Evolutionary conservation across 2,888 invertebrate genomes (phyloP).

Genomic region (Phortica magna): DNA sequence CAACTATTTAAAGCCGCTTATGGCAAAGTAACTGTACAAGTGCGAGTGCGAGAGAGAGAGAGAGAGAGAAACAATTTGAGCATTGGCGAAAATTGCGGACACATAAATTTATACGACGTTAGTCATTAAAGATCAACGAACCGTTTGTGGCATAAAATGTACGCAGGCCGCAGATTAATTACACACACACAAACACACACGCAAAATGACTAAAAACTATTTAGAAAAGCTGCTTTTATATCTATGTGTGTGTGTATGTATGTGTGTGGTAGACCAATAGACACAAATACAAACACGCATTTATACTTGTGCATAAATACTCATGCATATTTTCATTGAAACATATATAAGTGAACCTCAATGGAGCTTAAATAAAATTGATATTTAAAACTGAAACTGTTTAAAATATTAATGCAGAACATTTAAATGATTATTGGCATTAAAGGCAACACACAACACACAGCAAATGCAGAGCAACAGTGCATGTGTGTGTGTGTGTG

Average conservation of each 20-base stretch:
- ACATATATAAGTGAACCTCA: neutral
- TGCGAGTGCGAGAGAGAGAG: too few relatives aligned
- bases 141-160: slow-evolving; percentile 18
- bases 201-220: neutral
- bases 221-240: neutral
- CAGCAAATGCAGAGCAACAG: neutral
- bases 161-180: slow-evolving; percentile 23
- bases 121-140: slow-evolving; percentile 33
- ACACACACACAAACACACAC: neutral
- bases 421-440: slow-evolving; percentile 67
- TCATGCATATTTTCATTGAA: neutral
- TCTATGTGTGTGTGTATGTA: neutral
- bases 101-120: neutral
- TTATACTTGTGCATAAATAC: neutral
- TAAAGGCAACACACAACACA: slow-evolving; percentile 24
- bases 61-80: neutral
- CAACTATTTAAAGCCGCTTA: neutral
- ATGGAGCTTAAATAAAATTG: slow-evolving; percentile 64
- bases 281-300: neutral
- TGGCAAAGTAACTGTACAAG: too few relatives aligned
- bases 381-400: slow-evolving; percentile 64
- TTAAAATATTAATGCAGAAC: slow-evolving; percentile 69
- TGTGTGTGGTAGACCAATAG: neutral
- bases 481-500: neutral
- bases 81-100: neutral